These are phyloP conservation scores for Drosophila pandora DNA, from an alignment of 1,140 invertebrate genomes.

Conservation along the genomic window DNA sequence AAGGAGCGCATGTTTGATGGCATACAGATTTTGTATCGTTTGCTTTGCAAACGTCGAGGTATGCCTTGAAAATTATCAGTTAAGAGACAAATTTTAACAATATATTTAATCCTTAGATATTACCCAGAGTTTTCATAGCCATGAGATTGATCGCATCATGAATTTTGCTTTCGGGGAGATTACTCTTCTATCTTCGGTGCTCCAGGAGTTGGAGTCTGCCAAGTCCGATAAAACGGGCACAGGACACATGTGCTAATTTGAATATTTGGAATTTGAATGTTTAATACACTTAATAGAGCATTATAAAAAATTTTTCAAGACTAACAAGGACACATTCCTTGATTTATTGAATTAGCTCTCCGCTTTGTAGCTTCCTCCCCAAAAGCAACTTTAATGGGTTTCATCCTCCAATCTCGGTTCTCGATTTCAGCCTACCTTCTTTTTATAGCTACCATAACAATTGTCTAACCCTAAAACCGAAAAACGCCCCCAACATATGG, in stretches of 20 bases:
- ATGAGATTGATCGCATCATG: conserved; percentile 39
- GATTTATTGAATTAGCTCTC: neutral
- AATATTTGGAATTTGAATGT: too few species aligned
- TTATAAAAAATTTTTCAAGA: conserved; percentile 9
- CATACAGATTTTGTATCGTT: conserved; percentile 53
- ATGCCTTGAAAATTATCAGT: neutral
- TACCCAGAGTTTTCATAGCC: conserved; percentile 18
- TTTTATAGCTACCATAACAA: conserved; percentile 37
- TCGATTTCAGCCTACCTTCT: conserved; percentile 14
- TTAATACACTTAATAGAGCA: conserved; percentile 1
- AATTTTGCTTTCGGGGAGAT: conserved; percentile 53
- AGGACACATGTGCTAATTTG: conserved; percentile 7
- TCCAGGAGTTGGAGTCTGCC: conserved; percentile 36
- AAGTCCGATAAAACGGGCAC: conserved; percentile 20
- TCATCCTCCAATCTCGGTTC: neutral
- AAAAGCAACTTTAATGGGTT: conserved; percentile 21
- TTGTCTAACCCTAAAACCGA: conserved; percentile 55
- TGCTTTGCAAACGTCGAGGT: conserved; percentile 65
- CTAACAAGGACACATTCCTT: neutral
- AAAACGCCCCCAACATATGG: conserved; percentile 42
- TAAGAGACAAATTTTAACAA: neutral
- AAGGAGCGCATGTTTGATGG: conserved; percentile 67
- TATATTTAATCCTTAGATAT: conserved; percentile 19
- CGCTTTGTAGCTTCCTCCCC: conserved; percentile 2
- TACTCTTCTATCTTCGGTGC: conserved; percentile 22